A percentile compares a stretch with the other conserved stretches of the same genome.
Conservation (phyloP, 2,888 invertebrate species). For the Phalera bucephala region DNA sequence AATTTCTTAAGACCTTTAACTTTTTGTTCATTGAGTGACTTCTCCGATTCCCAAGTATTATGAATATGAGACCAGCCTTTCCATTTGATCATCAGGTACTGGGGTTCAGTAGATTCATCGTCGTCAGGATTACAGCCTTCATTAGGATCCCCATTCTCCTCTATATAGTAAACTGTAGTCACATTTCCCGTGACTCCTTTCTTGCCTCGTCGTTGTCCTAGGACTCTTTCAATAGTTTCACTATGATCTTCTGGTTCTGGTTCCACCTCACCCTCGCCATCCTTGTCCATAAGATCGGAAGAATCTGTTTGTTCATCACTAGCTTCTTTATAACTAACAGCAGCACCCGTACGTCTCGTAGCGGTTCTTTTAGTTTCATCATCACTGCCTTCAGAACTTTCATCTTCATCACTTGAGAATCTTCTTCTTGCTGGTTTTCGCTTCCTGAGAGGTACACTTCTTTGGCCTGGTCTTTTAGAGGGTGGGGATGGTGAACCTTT, state of each 20-base stretch:
- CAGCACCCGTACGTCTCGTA: slow-evolving; percentile 84
- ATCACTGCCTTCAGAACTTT: slow-evolving; percentile 74
- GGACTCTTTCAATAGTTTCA: slow-evolving; percentile 96
- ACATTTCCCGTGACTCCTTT: slow-evolving; percentile 97
- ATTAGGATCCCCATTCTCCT: slow-evolving; percentile 97
- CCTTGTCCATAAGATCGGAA: slow-evolving; percentile 87
- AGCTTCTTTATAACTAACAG: slow-evolving; percentile 97
- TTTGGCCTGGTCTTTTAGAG: slow-evolving; percentile 81
- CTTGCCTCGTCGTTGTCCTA: slow-evolving; percentile 93
- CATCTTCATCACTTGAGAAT: slow-evolving; percentile 76
- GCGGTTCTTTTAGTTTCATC: slow-evolving; percentile 84
- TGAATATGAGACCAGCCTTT: slow-evolving; percentile 99
- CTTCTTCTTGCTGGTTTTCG: slow-evolving; percentile 78
- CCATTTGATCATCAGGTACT: slow-evolving; percentile 99
- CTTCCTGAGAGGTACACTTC: slow-evolving; percentile 78
- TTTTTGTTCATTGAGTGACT: slow-evolving; percentile 92
- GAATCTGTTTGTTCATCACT: slow-evolving; percentile 96
- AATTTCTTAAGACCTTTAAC: slow-evolving; percentile 98
- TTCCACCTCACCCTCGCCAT: slow-evolving; percentile 79
- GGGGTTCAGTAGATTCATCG: slow-evolving; percentile 89
- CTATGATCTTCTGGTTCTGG: slow-evolving; percentile 90
- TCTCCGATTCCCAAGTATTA: slow-evolving; percentile 99
- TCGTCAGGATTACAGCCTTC: slow-evolving; percentile 86
- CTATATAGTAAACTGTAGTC: slow-evolving; percentile 97
- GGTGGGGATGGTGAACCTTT: slow-evolving; percentile 87